Base-by-base conservation (phyloP, 2,797 vertebrate genomes). In the Sebastes jordani region DNA sequence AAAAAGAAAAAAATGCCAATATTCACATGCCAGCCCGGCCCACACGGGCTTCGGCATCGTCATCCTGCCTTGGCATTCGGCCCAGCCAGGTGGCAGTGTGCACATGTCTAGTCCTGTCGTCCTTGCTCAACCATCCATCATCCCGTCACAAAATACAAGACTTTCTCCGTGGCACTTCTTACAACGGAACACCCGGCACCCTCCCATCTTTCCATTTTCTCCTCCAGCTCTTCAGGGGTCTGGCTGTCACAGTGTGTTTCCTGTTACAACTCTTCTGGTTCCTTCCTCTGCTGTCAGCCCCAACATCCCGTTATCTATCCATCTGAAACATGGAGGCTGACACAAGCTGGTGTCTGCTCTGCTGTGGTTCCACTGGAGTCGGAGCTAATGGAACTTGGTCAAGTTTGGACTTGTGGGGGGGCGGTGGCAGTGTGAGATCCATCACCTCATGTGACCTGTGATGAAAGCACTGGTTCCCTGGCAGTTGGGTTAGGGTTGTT, bases 71-170 rank as follows among this genome's bases (percentile, higher is more conserved):
- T 94, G 92, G 92, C 92, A 30, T 69, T 3, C 27, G 38, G 74
- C 92, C 91, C 77, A 82, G 85, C 81, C 91, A 94, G 91, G 92
- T 93, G 93, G 86, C 88, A 59, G 76, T 27, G 82, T 80, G 82
- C 91, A 84, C 85, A 83, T 86, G 92, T 91, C 86, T 89, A 32
- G 76, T 81, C 77, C 88, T 73, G 82, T 90, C 91, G 89, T 91
- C 81, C 77, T 86, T 93, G 88, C 90, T 84, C 78, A 85, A 65
- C 81, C 87, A 92, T 94, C 91, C 91, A 80, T 94, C 90, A 93
- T 85, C 76, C 80, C 79, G 68, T 88, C 86, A 74, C 55, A 38
- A 46, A 87, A 84, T 49, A 84, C 78, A 85, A 78, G 79, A 85
- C 74, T 86, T 82, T 82, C 79, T 81, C 80, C 38, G 84, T 65